phyloP scores from a whole-genome alignment of 2,797 vertebrate genomes.

The Etheostoma nigrum region DNA sequence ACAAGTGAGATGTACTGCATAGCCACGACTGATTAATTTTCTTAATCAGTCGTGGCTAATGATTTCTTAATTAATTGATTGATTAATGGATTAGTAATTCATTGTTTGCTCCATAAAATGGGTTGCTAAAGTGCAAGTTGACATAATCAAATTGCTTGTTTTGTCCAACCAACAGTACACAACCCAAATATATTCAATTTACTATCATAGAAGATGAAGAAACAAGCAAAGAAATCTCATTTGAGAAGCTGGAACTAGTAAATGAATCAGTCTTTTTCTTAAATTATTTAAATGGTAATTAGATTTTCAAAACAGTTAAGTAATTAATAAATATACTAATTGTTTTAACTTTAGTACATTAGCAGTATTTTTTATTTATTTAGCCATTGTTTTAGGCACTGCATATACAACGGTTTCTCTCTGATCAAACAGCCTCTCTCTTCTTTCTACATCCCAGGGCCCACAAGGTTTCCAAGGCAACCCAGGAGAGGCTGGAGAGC shows the following conservation, averaged over 20 bases:
- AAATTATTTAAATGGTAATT: neutral
- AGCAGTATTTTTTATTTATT: neutral
- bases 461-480: slow-evolving; percentile 99
- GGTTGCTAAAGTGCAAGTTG: neutral
- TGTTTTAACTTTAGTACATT: neutral
- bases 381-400: neutral
- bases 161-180: neutral
- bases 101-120: neutral
- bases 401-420: neutral
- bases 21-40: neutral
- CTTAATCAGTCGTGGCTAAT: too few relatives aligned
- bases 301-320: neutral
- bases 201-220: neutral
- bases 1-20: neutral
- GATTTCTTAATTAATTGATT: neutral
- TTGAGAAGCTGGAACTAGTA: neutral
- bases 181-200: neutral
- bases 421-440: slow-evolving; percentile 5
- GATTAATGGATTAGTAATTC: neutral
- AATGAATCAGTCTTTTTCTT: neutral
- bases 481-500: slow-evolving; percentile 94
- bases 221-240: neutral
- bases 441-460: slow-evolving; percentile 84
- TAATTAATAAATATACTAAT: neutral
- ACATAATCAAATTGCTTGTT: too few relatives aligned